These are phyloP conservation scores for Drosophila carrolli DNA, from an alignment of 1,140 invertebrate genomes.

Conservation along the genomic window DNA sequence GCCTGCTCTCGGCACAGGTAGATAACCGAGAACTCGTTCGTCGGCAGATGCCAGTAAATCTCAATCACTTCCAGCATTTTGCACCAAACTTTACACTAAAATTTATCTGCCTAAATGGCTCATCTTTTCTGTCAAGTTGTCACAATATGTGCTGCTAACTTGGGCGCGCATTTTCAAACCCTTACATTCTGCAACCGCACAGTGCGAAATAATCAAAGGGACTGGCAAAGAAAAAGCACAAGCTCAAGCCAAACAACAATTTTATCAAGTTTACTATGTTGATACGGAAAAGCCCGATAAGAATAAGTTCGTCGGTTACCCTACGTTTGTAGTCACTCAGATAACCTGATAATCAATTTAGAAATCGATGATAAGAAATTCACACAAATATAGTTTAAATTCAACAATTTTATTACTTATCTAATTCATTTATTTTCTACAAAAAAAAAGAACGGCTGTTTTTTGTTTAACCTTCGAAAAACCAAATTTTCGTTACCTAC, in stretches of 20 bases:
- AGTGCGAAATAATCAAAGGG: slow-evolving; percentile 2
- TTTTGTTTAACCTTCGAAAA: too few species aligned
- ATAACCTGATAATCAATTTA: not conserved
- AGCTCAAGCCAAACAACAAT: not conserved
- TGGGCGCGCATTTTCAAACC: slow-evolving; percentile 14
- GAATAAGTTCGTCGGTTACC: slow-evolving; percentile 8
- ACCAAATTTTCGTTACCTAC: too few species aligned
- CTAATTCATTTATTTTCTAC: too few species aligned
- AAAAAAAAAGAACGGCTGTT: too few species aligned
- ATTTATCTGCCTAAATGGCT: not conserved
- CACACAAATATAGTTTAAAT: not conserved
- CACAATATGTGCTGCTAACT: not conserved
- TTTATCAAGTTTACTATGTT: slow-evolving; percentile 5
- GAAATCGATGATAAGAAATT: not conserved
- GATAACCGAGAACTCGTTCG: slow-evolving; percentile 64
- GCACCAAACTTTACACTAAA: too few species aligned
- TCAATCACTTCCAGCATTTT: slow-evolving; percentile 61
- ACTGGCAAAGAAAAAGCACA: not conserved
- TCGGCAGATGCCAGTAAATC: slow-evolving; percentile 61
- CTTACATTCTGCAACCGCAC: not conserved
- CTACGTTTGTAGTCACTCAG: not conserved
- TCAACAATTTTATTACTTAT: not conserved
- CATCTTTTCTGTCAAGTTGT: not conserved
- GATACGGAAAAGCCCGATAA: slow-evolving; percentile 22
- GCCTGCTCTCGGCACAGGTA: slow-evolving; percentile 52